phyloP scores from a whole-genome alignment of 2,113 vertebrate species.

The Axis porcinus region DNA sequence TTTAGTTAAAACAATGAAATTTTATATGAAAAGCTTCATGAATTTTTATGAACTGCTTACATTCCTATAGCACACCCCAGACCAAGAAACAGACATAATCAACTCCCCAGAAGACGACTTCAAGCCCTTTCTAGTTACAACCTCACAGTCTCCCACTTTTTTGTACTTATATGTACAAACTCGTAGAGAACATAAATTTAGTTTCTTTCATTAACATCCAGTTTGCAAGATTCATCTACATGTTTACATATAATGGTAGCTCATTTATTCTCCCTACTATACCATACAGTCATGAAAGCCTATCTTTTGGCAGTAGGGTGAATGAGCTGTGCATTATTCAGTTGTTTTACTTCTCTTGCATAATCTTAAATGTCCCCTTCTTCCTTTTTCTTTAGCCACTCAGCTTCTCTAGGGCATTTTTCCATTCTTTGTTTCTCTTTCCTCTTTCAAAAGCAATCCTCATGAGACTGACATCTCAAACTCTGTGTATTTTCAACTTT shows the following conservation, averaged over 20 bases:
- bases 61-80: neutral
- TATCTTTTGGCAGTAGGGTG: neutral
- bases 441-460: neutral
- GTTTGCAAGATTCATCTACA: neutral
- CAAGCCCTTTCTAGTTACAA: neutral
- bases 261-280: neutral
- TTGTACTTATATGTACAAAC: neutral
- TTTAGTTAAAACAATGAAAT: neutral
- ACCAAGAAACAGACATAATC: neutral
- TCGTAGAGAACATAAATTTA: neutral
- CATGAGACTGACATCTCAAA: neutral
- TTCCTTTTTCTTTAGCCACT: neutral
- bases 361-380: neutral
- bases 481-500: neutral
- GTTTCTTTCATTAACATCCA: neutral
- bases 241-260: neutral
- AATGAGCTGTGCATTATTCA: neutral
- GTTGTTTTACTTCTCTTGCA: neutral
- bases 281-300: neutral
- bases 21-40: neutral
- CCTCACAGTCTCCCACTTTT: neutral
- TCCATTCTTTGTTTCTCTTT: neutral
- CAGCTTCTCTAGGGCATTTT: neutral
- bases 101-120: neutral
- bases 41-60: neutral